Evolutionary conservation across 1,140 invertebrate genomes (phyloP).

Genomic region (Drosophila arizonae): DNA sequence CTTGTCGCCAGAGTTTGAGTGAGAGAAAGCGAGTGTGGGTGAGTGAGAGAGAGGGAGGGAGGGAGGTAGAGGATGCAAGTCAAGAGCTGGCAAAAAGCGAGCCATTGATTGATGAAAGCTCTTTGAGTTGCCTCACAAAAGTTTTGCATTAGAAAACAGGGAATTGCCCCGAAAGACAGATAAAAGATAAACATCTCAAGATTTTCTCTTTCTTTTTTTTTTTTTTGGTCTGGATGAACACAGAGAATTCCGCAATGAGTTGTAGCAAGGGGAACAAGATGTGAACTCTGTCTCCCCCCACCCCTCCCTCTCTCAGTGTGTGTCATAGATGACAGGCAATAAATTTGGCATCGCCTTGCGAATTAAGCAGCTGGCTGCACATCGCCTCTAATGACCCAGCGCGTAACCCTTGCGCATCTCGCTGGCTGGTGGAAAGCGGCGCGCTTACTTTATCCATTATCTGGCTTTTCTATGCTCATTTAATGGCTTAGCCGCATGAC

Average conservation of each 20-base stretch:
- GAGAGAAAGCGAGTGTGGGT: not conserved
- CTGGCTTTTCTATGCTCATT: not conserved
- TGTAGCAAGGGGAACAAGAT: conserved; percentile 17
- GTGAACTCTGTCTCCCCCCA: no score
- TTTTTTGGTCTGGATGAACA: conserved; percentile 24
- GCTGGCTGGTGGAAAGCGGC: no score
- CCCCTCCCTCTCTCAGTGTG: no score
- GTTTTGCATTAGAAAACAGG: conserved; percentile 11
- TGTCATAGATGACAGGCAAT: conserved; percentile 34
- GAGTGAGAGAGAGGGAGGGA: not conserved
- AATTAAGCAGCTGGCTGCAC: conserved; percentile 41
- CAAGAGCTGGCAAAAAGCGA: not conserved
- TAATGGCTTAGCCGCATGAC: conserved; percentile 40
- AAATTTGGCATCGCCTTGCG: conserved; percentile 21
- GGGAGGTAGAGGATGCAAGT: conserved; percentile 4
- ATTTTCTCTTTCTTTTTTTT: not conserved
- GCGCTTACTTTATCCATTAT: not conserved
- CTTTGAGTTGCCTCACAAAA: not conserved
- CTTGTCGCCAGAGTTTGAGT: conserved; percentile 42
- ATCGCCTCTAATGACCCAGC: conserved; percentile 22
- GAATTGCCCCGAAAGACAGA: not conserved
- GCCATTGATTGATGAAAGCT: conserved; percentile 12
- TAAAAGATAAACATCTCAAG: conserved; percentile 26
- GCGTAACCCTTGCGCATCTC: conserved; percentile 17
- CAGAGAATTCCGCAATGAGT: conserved; percentile 32